A percentile compares a stretch with the other conserved stretches of the same genome.
Conservation (phyloP, 2,113 vertebrate genomes). For the Tychaedon coryphoeus region DNA sequence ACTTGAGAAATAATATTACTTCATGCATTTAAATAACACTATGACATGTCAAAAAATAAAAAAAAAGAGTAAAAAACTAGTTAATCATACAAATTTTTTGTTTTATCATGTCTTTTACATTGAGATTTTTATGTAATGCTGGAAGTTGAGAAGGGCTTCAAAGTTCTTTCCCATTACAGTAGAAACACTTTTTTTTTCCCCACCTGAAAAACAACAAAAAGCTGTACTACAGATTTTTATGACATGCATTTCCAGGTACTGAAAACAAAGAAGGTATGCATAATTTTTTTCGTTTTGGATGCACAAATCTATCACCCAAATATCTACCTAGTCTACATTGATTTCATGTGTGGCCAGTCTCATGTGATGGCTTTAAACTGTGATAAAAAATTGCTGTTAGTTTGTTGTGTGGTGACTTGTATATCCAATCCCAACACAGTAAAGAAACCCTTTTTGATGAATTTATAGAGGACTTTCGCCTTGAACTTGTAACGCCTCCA, state of each 20-base stretch:
- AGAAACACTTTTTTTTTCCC: not conserved
- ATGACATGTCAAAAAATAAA: not conserved
- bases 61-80: not conserved
- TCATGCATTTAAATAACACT: constrained; percentile 37
- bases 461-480: not conserved
- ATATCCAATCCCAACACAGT: not conserved
- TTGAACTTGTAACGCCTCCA: not conserved
- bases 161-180: not conserved
- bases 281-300: not conserved
- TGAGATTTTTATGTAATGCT: not conserved
- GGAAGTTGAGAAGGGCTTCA: not conserved
- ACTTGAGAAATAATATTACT: constrained; percentile 2
- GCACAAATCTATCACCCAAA: not conserved
- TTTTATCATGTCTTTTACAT: not conserved
- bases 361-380: not conserved
- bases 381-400: not conserved
- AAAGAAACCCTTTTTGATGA: not conserved
- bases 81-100: not conserved
- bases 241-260: not conserved
- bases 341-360: not conserved
- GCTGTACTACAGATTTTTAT: not conserved
- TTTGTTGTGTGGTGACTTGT: not conserved
- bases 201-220: not conserved
- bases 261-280: not conserved
- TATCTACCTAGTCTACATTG: not conserved